Evolutionary conservation across 1,140 invertebrate species (phyloP), one percentile per base, ranked within the genome.

Genomic region (Mactra quadrangularis): DNA sequence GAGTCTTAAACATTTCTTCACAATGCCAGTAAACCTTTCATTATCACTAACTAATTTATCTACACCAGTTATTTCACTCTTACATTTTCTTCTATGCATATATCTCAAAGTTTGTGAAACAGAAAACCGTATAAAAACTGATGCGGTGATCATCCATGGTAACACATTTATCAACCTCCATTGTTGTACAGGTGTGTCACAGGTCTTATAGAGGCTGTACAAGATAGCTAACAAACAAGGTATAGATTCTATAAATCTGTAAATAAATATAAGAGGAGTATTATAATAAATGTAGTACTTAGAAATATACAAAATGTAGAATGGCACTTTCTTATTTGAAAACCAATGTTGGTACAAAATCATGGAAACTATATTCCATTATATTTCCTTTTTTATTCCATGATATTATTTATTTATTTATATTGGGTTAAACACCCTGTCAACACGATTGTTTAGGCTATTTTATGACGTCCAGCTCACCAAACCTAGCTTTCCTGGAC

Each of bases 1-100:
- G 3, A 86, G 45, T 19, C 81, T 52, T 27, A 86, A 53, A 52
- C 71, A 79, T 55, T 83, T 83, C 52, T 76, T 75, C 33, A 38
- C 33, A 33, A 83, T 25, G 0, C 9, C 17, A 4, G 50, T 0
- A 3, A 82, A 47, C 1, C 47, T 35, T 31, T 77, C 64, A 52
- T 71, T 64, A 33, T 7, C 35, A 3, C 29, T 62, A 7, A 82
- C 9, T 11, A 82, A 71, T 31, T 59, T 53, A 3, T 68, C 35
- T 13, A 68, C 27, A 25, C 22, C 3, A 0, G 25, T 19, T 3
- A 57, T 19, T 1, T 22, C 38, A 0, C 38, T 27, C 22, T 41
- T 59, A n/a, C 70, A 57, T 33, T 57, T 74, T 53, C 19, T 35
- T 57, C 52, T 74, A 25, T 68, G 64, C 31, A 6, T 68, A 25